phyloP scores from a whole-genome alignment of 2,888 invertebrate genomes.

The Stenoptilia bipunctidactyla region DNA sequence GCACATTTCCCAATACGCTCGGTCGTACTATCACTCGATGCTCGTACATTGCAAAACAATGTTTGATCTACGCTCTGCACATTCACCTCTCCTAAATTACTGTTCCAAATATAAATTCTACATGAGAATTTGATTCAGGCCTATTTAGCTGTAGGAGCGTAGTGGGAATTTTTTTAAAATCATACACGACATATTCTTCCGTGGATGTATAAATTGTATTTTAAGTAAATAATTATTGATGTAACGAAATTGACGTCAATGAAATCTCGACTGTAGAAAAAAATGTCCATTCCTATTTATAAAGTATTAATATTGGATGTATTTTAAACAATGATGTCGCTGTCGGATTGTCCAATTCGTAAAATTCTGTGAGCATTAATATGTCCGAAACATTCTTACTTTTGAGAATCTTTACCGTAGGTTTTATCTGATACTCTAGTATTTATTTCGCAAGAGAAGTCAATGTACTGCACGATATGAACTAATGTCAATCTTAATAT shows the following conservation, averaged over 20 bases:
- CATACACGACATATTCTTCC: too few relatives aligned
- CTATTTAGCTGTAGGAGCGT: too few relatives aligned
- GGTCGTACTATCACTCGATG: too few relatives aligned
- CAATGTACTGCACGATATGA: conserved; percentile 38
- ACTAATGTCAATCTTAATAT: conserved; percentile 45
- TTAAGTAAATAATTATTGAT: conserved; percentile 26
- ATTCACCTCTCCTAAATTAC: too few relatives aligned
- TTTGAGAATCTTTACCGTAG: conserved; percentile 22
- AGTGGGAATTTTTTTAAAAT: too few relatives aligned
- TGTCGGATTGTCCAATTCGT: conserved; percentile 46
- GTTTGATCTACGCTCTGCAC: too few relatives aligned
- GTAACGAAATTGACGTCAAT: conserved; percentile 33
- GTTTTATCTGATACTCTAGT: conserved; percentile 24
- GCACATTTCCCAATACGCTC: background rate
- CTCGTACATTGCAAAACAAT: too few relatives aligned
- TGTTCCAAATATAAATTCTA: too few relatives aligned
- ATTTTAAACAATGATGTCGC: conserved; percentile 25
- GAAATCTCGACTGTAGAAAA: conserved; percentile 23
- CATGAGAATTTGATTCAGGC: too few relatives aligned
- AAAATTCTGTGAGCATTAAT: background rate
- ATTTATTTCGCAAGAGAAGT: conserved; percentile 24
- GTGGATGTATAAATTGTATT: conserved; percentile 22
- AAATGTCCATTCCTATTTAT: conserved; percentile 46
- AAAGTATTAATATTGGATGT: conserved; percentile 25
- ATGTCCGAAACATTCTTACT: conserved; percentile 32